These are phyloP conservation scores for Creontiades dilutus DNA, from an alignment of 2,888 invertebrate genomes.

Conservation along the genomic window DNA sequence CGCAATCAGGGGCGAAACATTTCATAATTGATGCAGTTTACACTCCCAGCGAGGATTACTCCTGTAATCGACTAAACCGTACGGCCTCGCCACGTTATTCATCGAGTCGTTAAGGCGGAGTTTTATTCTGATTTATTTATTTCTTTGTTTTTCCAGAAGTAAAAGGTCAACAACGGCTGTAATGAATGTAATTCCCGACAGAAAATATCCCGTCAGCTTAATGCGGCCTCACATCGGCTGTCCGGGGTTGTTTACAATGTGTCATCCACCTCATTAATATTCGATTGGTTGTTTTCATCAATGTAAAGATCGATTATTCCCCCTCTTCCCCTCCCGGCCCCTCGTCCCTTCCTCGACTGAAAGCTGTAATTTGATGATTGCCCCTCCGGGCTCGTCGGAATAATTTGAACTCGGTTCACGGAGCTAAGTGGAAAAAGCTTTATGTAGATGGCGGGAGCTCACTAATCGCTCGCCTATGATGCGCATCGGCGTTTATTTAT, in stretches of 20 bases:
- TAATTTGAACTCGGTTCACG: slow-evolving; percentile 39
- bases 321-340: background rate
- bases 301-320: slow-evolving; percentile 19
- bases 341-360: background rate
- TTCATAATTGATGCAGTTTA: background rate
- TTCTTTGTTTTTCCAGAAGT: background rate
- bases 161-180: background rate
- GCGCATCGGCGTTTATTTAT: slow-evolving; percentile 15
- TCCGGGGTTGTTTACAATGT: background rate
- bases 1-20: background rate
- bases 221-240: background rate
- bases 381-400: slow-evolving; percentile 21
- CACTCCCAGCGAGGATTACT: background rate
- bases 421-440: slow-evolving; percentile 40
- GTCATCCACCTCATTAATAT: slow-evolving; percentile 11
- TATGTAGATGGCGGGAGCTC: slow-evolving; percentile 18
- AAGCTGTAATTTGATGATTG: slow-evolving; percentile 23
- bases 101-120: background rate
- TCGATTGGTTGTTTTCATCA: slow-evolving; percentile 17
- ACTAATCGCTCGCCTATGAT: slow-evolving; percentile 18
- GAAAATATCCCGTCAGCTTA: background rate
- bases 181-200: background rate
- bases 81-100: background rate
- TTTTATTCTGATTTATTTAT: background rate
- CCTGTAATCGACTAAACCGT: background rate